phyloP scores from a whole-genome alignment of 2,888 invertebrate genomes.

The Apomyelois bistriatella region DNA sequence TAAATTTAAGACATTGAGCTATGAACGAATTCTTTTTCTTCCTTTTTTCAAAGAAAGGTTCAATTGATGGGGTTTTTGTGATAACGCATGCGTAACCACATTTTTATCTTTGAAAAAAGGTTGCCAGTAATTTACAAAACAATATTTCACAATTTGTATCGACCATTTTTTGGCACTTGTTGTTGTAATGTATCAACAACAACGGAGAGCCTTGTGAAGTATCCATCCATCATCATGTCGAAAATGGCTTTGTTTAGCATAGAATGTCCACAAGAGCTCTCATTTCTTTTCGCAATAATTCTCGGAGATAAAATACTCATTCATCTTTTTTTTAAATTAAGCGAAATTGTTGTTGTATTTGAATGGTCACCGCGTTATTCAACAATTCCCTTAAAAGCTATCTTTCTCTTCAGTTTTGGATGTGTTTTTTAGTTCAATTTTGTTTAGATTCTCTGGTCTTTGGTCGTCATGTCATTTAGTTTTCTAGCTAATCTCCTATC shows the following conservation, averaged over 20 bases:
- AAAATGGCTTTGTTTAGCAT: constrained; percentile 49
- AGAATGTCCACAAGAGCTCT: constrained; percentile 36
- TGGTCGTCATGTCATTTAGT: not conserved
- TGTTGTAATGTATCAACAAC: constrained; percentile 39
- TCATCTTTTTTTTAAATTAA: constrained; percentile 35
- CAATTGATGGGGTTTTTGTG: not conserved
- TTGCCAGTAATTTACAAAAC: constrained; percentile 11
- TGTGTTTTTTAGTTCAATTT: not conserved
- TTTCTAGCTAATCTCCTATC: not conserved
- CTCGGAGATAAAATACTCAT: constrained; percentile 41
- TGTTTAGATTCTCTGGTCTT: not conserved
- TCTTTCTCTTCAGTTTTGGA: not conserved
- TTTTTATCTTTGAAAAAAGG: constrained; percentile 1
- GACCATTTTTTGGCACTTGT: constrained; percentile 31
- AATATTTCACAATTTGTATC: constrained; percentile 30
- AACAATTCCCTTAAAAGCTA: not conserved
- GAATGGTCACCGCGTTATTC: constrained; percentile 2
- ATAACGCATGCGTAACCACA: not conserved
- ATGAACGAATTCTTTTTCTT: no score
- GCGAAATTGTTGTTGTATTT: not conserved
- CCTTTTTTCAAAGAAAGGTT: no score
- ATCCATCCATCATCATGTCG: constrained; percentile 46
- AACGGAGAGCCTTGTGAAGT: constrained; percentile 26
- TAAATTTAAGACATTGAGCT: no score
- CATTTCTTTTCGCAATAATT: constrained; percentile 32